Evolutionary conservation across 1,140 invertebrate species (phyloP), one percentile per base, ranked within the genome.

Genomic region (Ephestia elutella): DNA sequence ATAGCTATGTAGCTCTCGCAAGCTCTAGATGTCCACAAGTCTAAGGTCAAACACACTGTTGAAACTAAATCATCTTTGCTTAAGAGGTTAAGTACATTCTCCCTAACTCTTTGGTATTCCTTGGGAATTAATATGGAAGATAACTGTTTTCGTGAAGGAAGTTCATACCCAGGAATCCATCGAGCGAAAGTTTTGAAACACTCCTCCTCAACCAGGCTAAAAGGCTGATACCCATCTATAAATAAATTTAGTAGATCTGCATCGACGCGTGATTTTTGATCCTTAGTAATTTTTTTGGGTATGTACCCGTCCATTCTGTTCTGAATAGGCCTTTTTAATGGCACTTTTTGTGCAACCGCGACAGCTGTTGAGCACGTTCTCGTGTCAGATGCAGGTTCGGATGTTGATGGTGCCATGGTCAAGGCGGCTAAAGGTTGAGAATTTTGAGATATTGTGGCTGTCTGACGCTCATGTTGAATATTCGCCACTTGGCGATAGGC

Each of bases 111-210:
- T 19, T 19, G 8, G 19, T 21, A 75, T 21, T 15, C 54, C 61
- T 35, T 67, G 56, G n/a, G 69, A 59, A 59, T 63, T 62, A 67
- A 25, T 5, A 35, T 49, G 13, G 44, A 49, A 28, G 49, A 59
- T 20, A 59, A 15, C n/a, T 48, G 44, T 59, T 59, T 59, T 32
- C 57, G 49, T 5, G 57, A 59, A 30, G 57, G 57, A 18, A 59
- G 38, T 44, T 59, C 49, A 38, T 59, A 59, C 28, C 57, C 49
- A 28, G 57, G 57, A 19, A 53, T 59, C 35, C 38, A 44, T 20
- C 48, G 49, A 44, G 25, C 20, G 32, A 59, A 59, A 15, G 51
- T 59, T 51, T 59, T 59, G 18, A 59, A 59, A 51, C 38, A 20
- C 5, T 13, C 18, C 51, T 59, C 57, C 18, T 59, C 57, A 20